Evolutionary conservation across 2,113 vertebrate species (phyloP), one percentile per base, ranked within the genome.

Genomic region (Equus quagga): DNA sequence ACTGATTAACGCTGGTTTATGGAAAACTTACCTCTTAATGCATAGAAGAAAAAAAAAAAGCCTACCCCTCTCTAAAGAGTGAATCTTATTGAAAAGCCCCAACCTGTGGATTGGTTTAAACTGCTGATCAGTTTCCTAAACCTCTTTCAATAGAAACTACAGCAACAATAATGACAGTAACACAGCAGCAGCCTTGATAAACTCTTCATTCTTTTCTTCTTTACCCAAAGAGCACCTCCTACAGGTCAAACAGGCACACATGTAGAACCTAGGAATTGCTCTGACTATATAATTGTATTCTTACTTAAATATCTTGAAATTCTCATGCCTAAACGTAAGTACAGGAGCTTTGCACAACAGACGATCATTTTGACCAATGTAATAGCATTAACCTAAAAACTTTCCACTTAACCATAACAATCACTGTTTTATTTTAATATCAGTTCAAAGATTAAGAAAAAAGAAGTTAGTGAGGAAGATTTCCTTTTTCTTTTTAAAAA

Each of bases 361-460:
- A 18, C 67, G 33, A 90, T 73, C 15, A 78, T 67, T 91, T 41
- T 91, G 64, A 28, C n/a, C 67, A 88, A 49, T 54, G 51, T 6
- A 58, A 86, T 65, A 69, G 69, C 19, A 62, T 28, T 80, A 69
- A 94, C n/a, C 33, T 69, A 92, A 96, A 69, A 90, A 31, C 44
- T 65, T 82, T 56, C 76, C 21, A 82, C 12, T 31, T 31, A 78
- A 60, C 17, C 49, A 44, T 65, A 58, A n/a, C 7, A 60, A 72
- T 64, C 62, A 78, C 14, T 19, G 56, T 31, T 67, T 65, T 86
- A 83, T 44, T 73, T 79, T 58, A 69, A 41, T 88, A 67, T 88
- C 23, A 90, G 3, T 73, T 62, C 36, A 49, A 79, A 86, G 9
- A 18, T 92, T 89, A 89, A 49, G 9, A 94, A 85, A 46, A 17